Conservation (phyloP, 2,797 vertebrate genomes). For the Oryzias dopingdopingensis region DNA sequence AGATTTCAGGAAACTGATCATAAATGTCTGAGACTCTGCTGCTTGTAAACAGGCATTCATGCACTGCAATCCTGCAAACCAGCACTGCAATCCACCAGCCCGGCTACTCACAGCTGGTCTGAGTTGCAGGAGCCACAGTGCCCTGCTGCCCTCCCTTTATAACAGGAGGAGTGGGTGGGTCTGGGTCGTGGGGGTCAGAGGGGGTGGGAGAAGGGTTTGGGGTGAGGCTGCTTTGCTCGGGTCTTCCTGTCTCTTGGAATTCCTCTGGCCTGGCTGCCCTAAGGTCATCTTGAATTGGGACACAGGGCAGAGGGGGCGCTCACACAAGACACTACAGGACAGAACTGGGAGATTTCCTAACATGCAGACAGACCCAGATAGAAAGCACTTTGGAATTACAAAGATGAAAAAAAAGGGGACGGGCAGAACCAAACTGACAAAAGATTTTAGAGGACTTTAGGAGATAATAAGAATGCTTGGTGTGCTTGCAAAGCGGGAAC, state of each 20-base stretch:
- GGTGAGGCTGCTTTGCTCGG: slow-evolving; percentile 60
- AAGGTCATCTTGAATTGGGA: slow-evolving; percentile 74
- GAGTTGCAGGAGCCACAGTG: slow-evolving; percentile 60
- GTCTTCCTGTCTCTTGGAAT: slow-evolving; percentile 67
- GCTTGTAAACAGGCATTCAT: slow-evolving; percentile 61
- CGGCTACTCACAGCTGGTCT: slow-evolving; percentile 80
- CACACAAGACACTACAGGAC: slow-evolving; percentile 64
- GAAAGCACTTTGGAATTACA: slow-evolving; percentile 19
- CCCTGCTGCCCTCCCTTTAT: slow-evolving; percentile 57
- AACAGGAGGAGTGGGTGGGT: slow-evolving; percentile 65
- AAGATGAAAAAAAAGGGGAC: slow-evolving; percentile 22
- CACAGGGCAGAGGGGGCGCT: slow-evolving; percentile 73
- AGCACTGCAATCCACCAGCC: slow-evolving; percentile 72
- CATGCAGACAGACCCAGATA: slow-evolving; percentile 21
- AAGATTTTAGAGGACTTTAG: slow-evolving; percentile 1
- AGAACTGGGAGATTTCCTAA: slow-evolving; percentile 15
- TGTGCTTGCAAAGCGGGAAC: background rate
- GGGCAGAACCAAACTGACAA: too few species aligned
- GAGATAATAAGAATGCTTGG: slow-evolving; percentile 1
- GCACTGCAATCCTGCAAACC: slow-evolving; percentile 73
- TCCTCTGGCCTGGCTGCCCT: slow-evolving; percentile 71
- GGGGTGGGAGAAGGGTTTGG: slow-evolving; percentile 62
- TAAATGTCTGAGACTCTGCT: slow-evolving; percentile 38
- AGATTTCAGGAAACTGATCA: slow-evolving; percentile 38
- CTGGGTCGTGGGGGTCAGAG: slow-evolving; percentile 61